Conservation (phyloP, 2,888 invertebrate genomes). For the Gisinianus flammeolus region DNA sequence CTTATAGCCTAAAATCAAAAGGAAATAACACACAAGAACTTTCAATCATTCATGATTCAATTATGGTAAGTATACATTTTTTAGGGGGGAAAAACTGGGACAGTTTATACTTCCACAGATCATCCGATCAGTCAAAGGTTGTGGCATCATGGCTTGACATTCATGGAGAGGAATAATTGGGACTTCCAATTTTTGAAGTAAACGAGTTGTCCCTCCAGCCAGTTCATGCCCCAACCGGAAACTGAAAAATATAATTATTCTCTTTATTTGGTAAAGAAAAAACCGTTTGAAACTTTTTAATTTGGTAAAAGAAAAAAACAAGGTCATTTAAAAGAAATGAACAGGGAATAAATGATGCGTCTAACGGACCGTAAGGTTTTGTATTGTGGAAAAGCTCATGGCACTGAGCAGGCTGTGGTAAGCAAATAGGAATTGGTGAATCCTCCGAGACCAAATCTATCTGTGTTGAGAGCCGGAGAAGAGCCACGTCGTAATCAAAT, state of each 20-base stretch:
- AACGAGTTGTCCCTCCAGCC: slow-evolving; percentile 42
- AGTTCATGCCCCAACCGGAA: slow-evolving; percentile 20
- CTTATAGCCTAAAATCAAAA: too few species aligned
- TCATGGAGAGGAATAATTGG: slow-evolving; percentile 8
- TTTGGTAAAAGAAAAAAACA: too few species aligned
- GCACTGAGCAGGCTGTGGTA: slow-evolving; percentile 38
- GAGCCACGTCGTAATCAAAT: slow-evolving; percentile 52
- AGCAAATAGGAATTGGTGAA: slow-evolving; percentile 52
- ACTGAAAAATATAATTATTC: background rate
- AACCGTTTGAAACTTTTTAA: background rate
- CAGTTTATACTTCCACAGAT: too few species aligned
- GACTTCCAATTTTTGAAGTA: background rate
- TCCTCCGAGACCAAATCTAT: slow-evolving; percentile 45
- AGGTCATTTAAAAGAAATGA: slow-evolving; percentile 20
- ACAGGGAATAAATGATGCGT: background rate
- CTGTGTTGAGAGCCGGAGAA: slow-evolving; percentile 47
- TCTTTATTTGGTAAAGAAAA: background rate
- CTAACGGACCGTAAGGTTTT: slow-evolving; percentile 43
- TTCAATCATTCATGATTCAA: too few species aligned
- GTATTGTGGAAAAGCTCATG: slow-evolving; percentile 29
- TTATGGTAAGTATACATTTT: too few species aligned
- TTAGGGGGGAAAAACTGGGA: too few species aligned
- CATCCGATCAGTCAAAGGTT: background rate
- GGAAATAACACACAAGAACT: too few species aligned
- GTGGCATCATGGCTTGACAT: background rate